phyloP scores from a whole-genome alignment of 2,888 invertebrate genomes.

The Orthosia gothica region DNA sequence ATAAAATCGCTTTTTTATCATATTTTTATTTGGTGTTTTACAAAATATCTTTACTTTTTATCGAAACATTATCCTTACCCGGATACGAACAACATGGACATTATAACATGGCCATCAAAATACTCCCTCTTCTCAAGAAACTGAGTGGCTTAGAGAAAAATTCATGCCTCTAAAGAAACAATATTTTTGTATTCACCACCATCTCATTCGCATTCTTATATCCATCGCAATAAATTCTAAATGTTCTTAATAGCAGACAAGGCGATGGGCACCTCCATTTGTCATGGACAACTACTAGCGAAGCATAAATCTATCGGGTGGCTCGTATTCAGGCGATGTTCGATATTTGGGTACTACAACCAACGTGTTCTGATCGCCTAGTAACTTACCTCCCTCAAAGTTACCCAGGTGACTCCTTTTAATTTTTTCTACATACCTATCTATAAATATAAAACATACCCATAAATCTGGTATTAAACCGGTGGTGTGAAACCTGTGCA shows the following conservation, averaged over 20 bases:
- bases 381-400: conserved; percentile 28
- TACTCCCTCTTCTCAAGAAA: background rate
- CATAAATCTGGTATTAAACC: too few relatives aligned
- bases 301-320: conserved; percentile 59
- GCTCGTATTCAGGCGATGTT: conserved; percentile 48
- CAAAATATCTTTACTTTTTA: background rate
- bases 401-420: conserved; percentile 18
- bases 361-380: conserved; percentile 47
- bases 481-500: too few relatives aligned
- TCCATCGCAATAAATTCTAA: conserved; percentile 54
- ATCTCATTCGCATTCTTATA: conserved; percentile 17
- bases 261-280: conserved; percentile 57
- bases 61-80: too few relatives aligned
- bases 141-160: too few relatives aligned
- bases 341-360: conserved; percentile 38
- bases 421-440: conserved; percentile 18
- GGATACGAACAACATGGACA: too few relatives aligned
- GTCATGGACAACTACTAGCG: conserved; percentile 55
- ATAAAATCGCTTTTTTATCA: too few relatives aligned
- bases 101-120: too few relatives aligned
- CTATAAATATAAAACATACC: background rate
- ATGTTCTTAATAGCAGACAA: conserved; percentile 46
- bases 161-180: too few relatives aligned
- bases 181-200: conserved; percentile 36
- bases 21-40: background rate